These are phyloP conservation scores for Lasioglossum lativentre DNA, from an alignment of 2,888 invertebrate species.

Conservation along the genomic window DNA sequence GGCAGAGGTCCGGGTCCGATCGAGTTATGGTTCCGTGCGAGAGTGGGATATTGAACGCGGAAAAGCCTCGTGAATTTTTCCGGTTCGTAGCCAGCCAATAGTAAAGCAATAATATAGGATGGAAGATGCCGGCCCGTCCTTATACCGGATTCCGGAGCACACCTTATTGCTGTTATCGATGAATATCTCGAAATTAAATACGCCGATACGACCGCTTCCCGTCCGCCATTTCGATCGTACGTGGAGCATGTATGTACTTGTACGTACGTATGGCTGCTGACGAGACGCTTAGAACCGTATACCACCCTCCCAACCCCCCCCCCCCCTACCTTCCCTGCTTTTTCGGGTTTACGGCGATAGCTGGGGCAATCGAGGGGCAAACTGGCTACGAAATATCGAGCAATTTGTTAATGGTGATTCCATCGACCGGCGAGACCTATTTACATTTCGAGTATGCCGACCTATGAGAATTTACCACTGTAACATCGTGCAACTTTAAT, in stretches of 20 bases:
- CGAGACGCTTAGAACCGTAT: background rate
- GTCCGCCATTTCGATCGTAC: slow-evolving; percentile 37
- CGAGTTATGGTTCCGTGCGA: slow-evolving; percentile 34
- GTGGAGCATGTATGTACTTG: slow-evolving; percentile 18
- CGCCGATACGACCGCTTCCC: slow-evolving; percentile 44
- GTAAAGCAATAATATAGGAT: slow-evolving; percentile 77
- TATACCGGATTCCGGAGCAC: slow-evolving; percentile 78
- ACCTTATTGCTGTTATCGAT: slow-evolving; percentile 75
- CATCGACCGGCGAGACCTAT: background rate
- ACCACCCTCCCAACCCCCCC: no score
- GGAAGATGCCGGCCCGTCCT: slow-evolving; percentile 77
- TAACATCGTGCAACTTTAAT: no score
- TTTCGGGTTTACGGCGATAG: slow-evolving; percentile 11
- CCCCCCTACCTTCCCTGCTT: no score
- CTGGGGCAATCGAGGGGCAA: background rate
- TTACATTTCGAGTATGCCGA: background rate
- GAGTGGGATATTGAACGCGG: slow-evolving; percentile 45
- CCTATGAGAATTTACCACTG: slow-evolving; percentile 25
- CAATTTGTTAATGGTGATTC: slow-evolving; percentile 48
- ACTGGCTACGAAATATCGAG: slow-evolving; percentile 29
- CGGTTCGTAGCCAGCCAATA: slow-evolving; percentile 69
- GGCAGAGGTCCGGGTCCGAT: slow-evolving; percentile 16
- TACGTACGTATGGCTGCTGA: slow-evolving; percentile 11
- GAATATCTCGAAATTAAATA: slow-evolving; percentile 71
- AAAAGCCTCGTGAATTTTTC: slow-evolving; percentile 67